A percentile compares a stretch with the other conserved stretches of the same genome.
These are phyloP conservation scores for Mastacembelus armatus DNA, from an alignment of 2,797 vertebrate genomes.

Conservation along the genomic window DNA sequence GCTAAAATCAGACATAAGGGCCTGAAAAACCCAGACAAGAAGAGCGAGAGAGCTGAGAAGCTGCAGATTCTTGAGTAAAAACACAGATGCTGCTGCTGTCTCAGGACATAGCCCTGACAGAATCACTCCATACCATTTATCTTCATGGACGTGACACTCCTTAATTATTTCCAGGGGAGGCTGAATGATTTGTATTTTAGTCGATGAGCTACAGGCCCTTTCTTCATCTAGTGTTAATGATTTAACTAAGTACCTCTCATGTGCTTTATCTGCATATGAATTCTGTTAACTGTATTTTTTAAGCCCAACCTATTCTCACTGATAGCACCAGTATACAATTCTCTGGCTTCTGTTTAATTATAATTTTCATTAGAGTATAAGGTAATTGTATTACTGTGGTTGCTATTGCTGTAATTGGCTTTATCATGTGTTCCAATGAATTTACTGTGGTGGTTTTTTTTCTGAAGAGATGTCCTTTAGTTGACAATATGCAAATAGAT, in stretches of 20 bases:
- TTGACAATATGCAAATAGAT: constrained; percentile 66
- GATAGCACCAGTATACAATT: constrained; percentile 50
- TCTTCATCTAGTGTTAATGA: constrained; percentile 69
- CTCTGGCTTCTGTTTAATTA: constrained; percentile 48
- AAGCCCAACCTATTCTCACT: constrained; percentile 45
- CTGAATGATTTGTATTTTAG: constrained; percentile 67
- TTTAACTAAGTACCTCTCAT: constrained; percentile 70
- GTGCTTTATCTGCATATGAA: constrained; percentile 64
- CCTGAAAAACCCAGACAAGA: constrained; percentile 34
- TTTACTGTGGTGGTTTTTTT: constrained; percentile 27
- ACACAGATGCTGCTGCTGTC: constrained; percentile 20
- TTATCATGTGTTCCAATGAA: constrained; percentile 34
- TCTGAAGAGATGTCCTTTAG: constrained; percentile 57
- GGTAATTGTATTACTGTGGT: constrained; percentile 45
- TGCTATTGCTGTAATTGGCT: constrained; percentile 53
- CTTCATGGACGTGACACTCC: constrained; percentile 59
- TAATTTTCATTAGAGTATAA: constrained; percentile 57
- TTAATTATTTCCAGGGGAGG: constrained; percentile 67
- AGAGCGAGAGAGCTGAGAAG: constrained; percentile 26
- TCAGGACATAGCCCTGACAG: constrained; percentile 42
- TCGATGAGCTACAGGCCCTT: constrained; percentile 60
- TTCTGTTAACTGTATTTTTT: constrained; percentile 45
- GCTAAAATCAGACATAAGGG: constrained; percentile 66
- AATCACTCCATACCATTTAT: constrained; percentile 51
- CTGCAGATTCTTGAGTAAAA: constrained; percentile 37